Percentiles rank a stretch among this genome's conserved stretches.
Conservation (phyloP, 2,797 vertebrate species). For the Capromys pilorides region DNA sequence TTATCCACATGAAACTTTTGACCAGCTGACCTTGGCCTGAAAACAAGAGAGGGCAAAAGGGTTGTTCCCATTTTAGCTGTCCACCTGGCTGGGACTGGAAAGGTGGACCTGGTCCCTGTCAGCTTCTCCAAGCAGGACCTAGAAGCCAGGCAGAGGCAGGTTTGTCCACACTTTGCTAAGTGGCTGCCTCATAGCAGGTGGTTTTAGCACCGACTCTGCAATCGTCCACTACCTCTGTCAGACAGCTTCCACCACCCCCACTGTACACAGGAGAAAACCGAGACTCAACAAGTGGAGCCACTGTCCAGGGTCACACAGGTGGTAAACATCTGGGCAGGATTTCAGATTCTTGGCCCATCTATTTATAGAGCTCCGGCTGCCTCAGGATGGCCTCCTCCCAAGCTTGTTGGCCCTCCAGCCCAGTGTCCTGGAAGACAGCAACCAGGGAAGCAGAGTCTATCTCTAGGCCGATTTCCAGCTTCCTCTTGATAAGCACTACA, state of each 20-base stretch:
- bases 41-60: neutral
- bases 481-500: neutral
- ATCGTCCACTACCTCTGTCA: too few species aligned
- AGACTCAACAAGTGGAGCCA: neutral
- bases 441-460: fast-evolving
- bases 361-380: neutral
- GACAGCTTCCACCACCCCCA: neutral
- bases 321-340: neutral
- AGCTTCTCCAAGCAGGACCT: fast-evolving
- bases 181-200: fast-evolving
- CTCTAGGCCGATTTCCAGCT: fast-evolving
- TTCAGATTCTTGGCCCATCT: neutral
- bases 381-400: neutral
- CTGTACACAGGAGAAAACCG: neutral
- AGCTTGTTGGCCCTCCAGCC: neutral
- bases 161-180: neutral
- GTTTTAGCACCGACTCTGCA: neutral
- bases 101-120: fast-evolving
- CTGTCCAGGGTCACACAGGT: neutral
- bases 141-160: neutral
- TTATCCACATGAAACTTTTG: fast-evolving
- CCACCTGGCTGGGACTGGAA: neutral
- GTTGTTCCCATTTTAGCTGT: neutral
- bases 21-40: neutral
- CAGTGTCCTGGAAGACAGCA: neutral